Evolutionary conservation across 2,797 vertebrate genomes (phyloP).

Genomic region (Eidolon dupreanum): DNA sequence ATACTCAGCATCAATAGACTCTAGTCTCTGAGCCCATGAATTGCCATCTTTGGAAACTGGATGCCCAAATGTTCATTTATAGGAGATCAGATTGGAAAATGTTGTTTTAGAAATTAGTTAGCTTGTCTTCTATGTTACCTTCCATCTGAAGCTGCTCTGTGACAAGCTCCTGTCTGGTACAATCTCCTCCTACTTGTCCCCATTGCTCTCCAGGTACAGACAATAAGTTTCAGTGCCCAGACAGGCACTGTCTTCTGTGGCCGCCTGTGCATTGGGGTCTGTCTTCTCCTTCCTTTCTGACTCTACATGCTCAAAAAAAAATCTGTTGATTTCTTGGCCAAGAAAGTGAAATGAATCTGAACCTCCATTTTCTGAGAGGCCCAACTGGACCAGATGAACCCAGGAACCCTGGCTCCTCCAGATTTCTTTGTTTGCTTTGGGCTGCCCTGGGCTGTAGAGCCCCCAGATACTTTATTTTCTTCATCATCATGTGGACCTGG

Average conservation of each 20-base stretch:
- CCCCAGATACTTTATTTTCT: too few species aligned
- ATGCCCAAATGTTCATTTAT: background rate
- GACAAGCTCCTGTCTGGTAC: background rate
- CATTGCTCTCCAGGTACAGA: background rate
- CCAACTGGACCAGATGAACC: background rate
- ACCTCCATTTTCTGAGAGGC: background rate
- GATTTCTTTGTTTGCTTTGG: background rate
- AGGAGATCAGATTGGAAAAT: background rate
- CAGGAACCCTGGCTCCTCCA: accelerated
- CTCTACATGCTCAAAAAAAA: background rate
- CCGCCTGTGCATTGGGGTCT: accelerated
- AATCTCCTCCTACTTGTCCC: background rate
- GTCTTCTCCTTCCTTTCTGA: background rate
- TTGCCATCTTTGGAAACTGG: background rate
- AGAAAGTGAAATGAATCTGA: background rate
- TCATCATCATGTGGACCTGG: background rate
- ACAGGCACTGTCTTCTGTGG: background rate
- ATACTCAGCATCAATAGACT: background rate
- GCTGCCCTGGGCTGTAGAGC: background rate
- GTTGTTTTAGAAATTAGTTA: background rate
- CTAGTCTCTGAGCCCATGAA: background rate
- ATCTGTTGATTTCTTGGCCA: background rate
- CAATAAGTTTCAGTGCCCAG: background rate
- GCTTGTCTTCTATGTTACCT: too few species aligned
- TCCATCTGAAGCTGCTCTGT: background rate